Evolutionary conservation across 2,888 invertebrate genomes (phyloP).

Genomic region (Drosophila incognita): DNA sequence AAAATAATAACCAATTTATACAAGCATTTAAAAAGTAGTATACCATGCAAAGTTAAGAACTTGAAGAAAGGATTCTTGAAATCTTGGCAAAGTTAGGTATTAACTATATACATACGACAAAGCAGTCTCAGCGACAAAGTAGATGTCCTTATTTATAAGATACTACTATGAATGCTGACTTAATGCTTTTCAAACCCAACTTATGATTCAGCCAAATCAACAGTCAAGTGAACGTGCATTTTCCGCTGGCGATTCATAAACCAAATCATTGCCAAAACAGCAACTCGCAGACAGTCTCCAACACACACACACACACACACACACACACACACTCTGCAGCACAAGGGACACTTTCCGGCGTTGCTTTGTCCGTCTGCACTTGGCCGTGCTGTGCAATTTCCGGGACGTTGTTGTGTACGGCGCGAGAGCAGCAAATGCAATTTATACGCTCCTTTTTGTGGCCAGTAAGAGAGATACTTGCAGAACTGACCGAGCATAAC

Average conservation of each 20-base stretch:
- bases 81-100: background rate
- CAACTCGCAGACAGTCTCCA: slow-evolving; percentile 24
- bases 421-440: slow-evolving; percentile 54
- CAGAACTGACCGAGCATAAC: slow-evolving; percentile 43
- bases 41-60: background rate
- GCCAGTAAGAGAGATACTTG: background rate
- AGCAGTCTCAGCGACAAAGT: background rate
- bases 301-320: slow-evolving; percentile 12
- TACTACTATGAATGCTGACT: slow-evolving; percentile 30
- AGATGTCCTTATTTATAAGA: background rate
- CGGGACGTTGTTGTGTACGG: slow-evolving; percentile 45
- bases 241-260: slow-evolving; percentile 54
- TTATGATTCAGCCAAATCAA: slow-evolving; percentile 39
- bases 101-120: background rate
- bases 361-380: slow-evolving; percentile 60
- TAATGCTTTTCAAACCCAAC: slow-evolving; percentile 29
- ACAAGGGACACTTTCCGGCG: slow-evolving; percentile 53
- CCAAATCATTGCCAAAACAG: slow-evolving; percentile 60
- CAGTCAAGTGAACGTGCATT: slow-evolving; percentile 34
- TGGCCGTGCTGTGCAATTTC: slow-evolving; percentile 61
- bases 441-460: slow-evolving; percentile 48
- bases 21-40: too few species aligned
- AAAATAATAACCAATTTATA: too few species aligned
- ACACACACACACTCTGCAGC: background rate
- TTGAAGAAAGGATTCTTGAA: background rate